Evolutionary conservation across 2,113 vertebrate species (phyloP), one percentile per base, ranked within the genome.

Genomic region (Eonycteris spelaea): DNA sequence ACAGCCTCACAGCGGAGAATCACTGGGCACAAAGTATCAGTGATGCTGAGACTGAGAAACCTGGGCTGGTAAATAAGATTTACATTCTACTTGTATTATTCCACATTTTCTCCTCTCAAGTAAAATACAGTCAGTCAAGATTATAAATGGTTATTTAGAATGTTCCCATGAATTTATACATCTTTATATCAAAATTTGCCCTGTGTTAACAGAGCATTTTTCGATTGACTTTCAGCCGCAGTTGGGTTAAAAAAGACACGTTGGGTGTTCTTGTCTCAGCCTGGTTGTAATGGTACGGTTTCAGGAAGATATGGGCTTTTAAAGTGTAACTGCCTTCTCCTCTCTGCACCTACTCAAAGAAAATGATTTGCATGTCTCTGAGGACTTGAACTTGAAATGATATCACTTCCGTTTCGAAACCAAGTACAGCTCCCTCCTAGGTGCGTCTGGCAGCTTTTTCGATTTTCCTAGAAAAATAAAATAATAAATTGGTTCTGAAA

Each of bases 321-420:
- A 61, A 40, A 63, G 28, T 2, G 3, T 13, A 30, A 38, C 22
- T 91, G 28, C n/a, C 65, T 57, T 84, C 28, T 82, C 5, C 24
- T 45, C 45, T 75, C 33, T 55, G 28, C 3, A 85, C 28, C 53
- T 89, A 53, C 45, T 77, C 3, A 5, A 71, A 77, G 51, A n/a
- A 83, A 63, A 83, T 55, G 82, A 16, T 75, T 74, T 86, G 40
- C 45, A 22, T 71, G 45, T 77, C 45, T 83, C 8, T 65, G 1
- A 57, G 75, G 48, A 26, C 80, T 79, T 95, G 90, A 73, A 65
- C 71, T 92, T 94, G 80, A 88, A 90, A 55, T 85, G 83, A 21
- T 78, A 53, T 75, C 51, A 65, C 15, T 87, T 57, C 43, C 71
- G 11, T 67, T 93, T 79, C 73, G 35, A 65, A 96, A 30, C 24